Evolutionary conservation across 2,113 vertebrate species (phyloP).

Genomic region (Phrynosoma blainvillii): DNA sequence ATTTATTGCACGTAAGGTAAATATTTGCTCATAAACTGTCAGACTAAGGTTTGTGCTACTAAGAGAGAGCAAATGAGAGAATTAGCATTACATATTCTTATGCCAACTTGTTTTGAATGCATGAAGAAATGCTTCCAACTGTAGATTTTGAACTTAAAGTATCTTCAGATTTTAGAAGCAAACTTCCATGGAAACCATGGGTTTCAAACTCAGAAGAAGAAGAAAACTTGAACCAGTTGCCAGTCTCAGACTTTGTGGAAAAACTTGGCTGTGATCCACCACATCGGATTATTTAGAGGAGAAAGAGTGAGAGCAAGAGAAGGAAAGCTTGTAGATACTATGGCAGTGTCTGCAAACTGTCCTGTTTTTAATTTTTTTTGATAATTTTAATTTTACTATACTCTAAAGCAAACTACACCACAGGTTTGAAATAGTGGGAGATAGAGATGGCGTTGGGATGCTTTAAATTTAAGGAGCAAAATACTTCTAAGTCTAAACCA

Average conservation of each 20-base stretch:
- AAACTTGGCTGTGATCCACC: not conserved
- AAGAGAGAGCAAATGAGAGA: not conserved
- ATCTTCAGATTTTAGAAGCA: not conserved
- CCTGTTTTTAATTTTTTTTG: too few relatives aligned
- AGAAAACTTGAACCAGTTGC: not conserved
- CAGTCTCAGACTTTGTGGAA: not conserved
- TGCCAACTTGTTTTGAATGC: not conserved
- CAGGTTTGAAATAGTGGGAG: too few relatives aligned
- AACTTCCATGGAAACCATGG: not conserved
- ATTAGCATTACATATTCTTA: not conserved
- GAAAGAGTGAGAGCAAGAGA: not conserved
- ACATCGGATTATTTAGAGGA: not conserved
- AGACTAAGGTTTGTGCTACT: too few relatives aligned
- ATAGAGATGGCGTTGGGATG: too few relatives aligned
- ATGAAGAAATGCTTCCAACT: not conserved
- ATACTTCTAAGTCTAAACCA: too few relatives aligned
- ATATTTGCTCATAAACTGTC: too few relatives aligned
- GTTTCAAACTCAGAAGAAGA: not conserved
- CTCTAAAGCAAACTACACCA: too few relatives aligned
- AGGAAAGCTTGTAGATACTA: too few relatives aligned
- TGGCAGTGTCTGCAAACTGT: too few relatives aligned
- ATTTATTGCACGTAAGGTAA: not conserved
- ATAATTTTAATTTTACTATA: too few relatives aligned
- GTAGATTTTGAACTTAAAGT: not conserved
- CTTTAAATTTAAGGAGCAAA: too few relatives aligned